Conservation (phyloP, 2,888 invertebrate genomes). For the Clunio marinus region DNA sequence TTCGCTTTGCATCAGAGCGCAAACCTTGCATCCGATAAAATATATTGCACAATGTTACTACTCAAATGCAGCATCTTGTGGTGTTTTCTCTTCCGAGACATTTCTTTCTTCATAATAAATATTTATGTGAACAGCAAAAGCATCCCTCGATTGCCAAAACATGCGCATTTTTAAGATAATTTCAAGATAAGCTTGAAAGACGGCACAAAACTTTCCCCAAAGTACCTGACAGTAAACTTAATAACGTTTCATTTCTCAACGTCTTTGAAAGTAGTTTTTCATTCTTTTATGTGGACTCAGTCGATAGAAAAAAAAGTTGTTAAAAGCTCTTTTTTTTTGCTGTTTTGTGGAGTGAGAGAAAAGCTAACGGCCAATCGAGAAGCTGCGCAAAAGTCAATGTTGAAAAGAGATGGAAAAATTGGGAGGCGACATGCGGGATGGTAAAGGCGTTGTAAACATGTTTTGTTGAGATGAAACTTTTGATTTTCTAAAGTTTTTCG, state of each 20-base stretch:
- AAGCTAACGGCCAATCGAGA: conserved; percentile 38
- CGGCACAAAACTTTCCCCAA: background rate
- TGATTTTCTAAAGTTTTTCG: too few relatives aligned
- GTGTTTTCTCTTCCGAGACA: background rate
- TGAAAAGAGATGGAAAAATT: conserved; percentile 38
- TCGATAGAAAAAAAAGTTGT: background rate
- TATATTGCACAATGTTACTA: background rate
- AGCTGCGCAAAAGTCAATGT: conserved; percentile 34
- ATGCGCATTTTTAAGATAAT: conserved; percentile 35
- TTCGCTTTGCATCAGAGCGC: background rate
- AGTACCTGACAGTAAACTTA: conserved; percentile 23
- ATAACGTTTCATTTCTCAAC: conserved; percentile 10
- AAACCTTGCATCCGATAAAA: background rate
- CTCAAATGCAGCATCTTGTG: background rate
- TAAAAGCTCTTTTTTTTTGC: background rate
- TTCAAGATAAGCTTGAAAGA: conserved; percentile 2
- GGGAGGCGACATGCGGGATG: conserved; percentile 25
- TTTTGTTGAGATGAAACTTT: background rate
- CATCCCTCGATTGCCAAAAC: conserved; percentile 31
- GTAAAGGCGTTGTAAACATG: conserved; percentile 25
- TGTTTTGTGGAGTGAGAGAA: background rate
- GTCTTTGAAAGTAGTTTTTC: conserved; percentile 19
- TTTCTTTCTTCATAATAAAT: conserved; percentile 33
- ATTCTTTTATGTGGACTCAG: background rate
- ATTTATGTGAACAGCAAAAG: conserved; percentile 9